phyloP scores from a whole-genome alignment of 2,888 invertebrate species.

The Anoplius nigerrimus region DNA sequence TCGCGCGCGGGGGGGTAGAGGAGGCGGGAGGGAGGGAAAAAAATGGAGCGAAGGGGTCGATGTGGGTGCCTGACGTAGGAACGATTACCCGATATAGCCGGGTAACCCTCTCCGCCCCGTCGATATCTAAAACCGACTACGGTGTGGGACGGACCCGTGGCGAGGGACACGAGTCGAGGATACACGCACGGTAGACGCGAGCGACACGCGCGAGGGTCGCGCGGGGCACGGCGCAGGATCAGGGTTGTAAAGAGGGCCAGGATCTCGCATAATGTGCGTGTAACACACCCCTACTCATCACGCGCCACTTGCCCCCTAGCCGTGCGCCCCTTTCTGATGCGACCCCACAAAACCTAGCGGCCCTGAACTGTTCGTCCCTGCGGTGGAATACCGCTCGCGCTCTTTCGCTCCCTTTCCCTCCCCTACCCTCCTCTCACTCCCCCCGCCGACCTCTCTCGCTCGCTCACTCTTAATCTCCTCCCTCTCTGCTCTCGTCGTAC shows the following conservation, averaged over 20 bases:
- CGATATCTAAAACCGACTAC: slow-evolving; percentile 50
- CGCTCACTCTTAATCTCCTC: slow-evolving; percentile 27
- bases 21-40: slow-evolving; percentile 23
- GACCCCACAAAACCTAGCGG: slow-evolving; percentile 56
- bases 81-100: slow-evolving; percentile 67
- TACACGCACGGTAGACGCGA: not conserved
- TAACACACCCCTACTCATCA: slow-evolving; percentile 73
- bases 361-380: slow-evolving; percentile 36
- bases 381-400: slow-evolving; percentile 2
- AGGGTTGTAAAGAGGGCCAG: slow-evolving; percentile 44
- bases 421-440: slow-evolving; percentile 32
- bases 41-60: too few relatives aligned
- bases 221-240: slow-evolving; percentile 47
- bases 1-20: too few relatives aligned
- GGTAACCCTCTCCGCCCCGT: slow-evolving; percentile 54
- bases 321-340: slow-evolving; percentile 28
- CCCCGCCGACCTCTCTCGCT: slow-evolving; percentile 37
- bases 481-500: slow-evolving; percentile 10
- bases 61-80: slow-evolving; percentile 40
- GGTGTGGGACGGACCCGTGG: slow-evolving; percentile 21
- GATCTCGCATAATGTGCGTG: slow-evolving; percentile 67
- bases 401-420: slow-evolving; percentile 31
- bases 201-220: not conserved
- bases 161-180: slow-evolving; percentile 14
- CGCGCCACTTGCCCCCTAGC: slow-evolving; percentile 71